A percentile compares a stretch with the other conserved stretches of the same genome.
Evolutionary conservation across 2,797 vertebrate genomes (phyloP).

Genomic region (Neoniphon sammara): DNA sequence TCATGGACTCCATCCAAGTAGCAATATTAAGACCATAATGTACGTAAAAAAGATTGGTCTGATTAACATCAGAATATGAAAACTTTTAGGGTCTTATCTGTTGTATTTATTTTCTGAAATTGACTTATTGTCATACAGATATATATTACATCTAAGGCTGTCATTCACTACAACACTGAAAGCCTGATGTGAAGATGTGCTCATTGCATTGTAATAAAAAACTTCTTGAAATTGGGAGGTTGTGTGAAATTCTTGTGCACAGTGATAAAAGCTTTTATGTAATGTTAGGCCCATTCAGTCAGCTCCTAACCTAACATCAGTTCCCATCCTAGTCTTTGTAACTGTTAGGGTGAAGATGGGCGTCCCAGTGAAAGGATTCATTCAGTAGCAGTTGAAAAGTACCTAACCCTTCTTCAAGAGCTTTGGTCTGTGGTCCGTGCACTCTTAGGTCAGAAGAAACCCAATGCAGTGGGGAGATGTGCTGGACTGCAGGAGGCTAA

Average conservation of each 20-base stretch:
- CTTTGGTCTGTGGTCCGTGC: slow-evolving; percentile 57
- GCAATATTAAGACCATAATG: neutral
- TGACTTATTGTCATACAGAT: slow-evolving; percentile 22
- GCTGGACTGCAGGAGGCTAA: slow-evolving; percentile 52
- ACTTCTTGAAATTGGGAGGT: slow-evolving; percentile 2
- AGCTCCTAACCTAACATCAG: neutral
- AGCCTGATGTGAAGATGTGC: slow-evolving; percentile 11
- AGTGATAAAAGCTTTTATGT: slow-evolving; percentile 23
- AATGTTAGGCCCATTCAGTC: slow-evolving; percentile 24
- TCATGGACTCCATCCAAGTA: neutral
- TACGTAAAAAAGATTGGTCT: neutral
- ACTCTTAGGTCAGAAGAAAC: slow-evolving; percentile 68
- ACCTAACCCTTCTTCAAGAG: slow-evolving; percentile 48
- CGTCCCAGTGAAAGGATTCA: slow-evolving; percentile 64
- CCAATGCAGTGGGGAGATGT: slow-evolving; percentile 56
- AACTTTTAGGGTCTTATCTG: slow-evolving; percentile 13
- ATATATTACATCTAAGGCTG: neutral
- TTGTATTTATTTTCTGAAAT: slow-evolving; percentile 59
- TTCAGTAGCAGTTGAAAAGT: slow-evolving; percentile 65
- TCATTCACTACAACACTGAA: slow-evolving; percentile 56
- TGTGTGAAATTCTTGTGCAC: neutral
- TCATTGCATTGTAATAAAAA: neutral
- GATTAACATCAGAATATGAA: slow-evolving; percentile 13
- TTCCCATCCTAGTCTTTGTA: slow-evolving; percentile 19
- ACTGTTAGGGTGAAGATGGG: slow-evolving; percentile 16